A percentile compares a stretch with the other conserved stretches of the same genome.
Conservation (phyloP, 2,797 vertebrate species). For the Sardinella longiceps region DNA sequence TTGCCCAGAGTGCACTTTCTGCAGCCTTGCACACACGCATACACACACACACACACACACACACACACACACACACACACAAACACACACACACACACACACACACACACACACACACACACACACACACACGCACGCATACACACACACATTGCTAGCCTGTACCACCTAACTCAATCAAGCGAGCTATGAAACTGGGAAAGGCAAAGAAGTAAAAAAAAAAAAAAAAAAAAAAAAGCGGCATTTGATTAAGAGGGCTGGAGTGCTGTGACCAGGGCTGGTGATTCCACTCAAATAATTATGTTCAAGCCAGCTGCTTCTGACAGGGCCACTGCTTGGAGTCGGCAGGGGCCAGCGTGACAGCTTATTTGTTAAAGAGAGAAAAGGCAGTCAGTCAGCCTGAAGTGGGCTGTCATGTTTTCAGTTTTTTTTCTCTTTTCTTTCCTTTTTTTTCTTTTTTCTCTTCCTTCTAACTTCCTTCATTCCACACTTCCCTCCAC, state of each 20-base stretch:
- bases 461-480: not conserved
- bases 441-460: not conserved
- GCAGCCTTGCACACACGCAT: too few relatives aligned
- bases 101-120: not conserved
- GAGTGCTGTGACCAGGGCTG: slow-evolving; percentile 39
- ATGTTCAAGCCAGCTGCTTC: slow-evolving; percentile 57
- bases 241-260: slow-evolving; percentile 48
- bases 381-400: slow-evolving; percentile 45
- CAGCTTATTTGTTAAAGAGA: slow-evolving; percentile 57
- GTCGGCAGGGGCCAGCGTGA: slow-evolving; percentile 41
- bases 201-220: not conserved
- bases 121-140: not conserved
- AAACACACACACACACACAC: not conserved
- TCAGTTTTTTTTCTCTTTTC: not conserved
- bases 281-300: slow-evolving; percentile 56
- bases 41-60: not conserved
- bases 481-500: not conserved
- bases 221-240: slow-evolving; percentile 40
- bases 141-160: not conserved
- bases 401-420: slow-evolving; percentile 51
- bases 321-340: slow-evolving; percentile 47
- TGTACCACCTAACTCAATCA: slow-evolving; percentile 4
- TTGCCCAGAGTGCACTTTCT: slow-evolving; percentile 13
- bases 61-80: not conserved
- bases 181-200: not conserved